phyloP scores from a whole-genome alignment of 2,797 vertebrate genomes.

The Aulostomus chinensis region DNA sequence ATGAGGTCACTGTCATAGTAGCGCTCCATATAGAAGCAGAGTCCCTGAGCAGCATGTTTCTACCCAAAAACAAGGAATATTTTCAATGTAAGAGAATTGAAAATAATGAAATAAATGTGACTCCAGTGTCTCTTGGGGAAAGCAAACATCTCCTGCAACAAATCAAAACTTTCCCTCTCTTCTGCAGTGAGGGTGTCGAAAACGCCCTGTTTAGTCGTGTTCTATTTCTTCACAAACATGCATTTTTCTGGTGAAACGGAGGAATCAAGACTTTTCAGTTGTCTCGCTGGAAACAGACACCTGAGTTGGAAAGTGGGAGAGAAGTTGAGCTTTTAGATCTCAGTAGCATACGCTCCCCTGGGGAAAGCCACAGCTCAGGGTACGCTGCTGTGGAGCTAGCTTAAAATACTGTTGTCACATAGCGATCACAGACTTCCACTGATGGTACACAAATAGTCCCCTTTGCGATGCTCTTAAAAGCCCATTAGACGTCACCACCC shows the following conservation, averaged over 20 bases:
- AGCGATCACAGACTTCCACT: constrained; percentile 73
- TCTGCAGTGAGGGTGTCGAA: constrained; percentile 52
- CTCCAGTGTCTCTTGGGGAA: constrained; percentile 70
- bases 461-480: constrained; percentile 75
- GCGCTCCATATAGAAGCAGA: too few species aligned
- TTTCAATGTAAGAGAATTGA: constrained; percentile 39
- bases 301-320: constrained; percentile 74
- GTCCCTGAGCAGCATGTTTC: constrained; percentile 38
- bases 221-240: constrained; percentile 78
- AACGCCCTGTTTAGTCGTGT: constrained; percentile 79
- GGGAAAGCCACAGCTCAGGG: constrained; percentile 69
- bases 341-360: constrained; percentile 63
- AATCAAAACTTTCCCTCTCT: constrained; percentile 73
- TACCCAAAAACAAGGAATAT: constrained; percentile 31
- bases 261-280: constrained; percentile 77
- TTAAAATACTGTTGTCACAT: constrained; percentile 77
- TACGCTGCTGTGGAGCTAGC: constrained; percentile 54
- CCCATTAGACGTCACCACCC: constrained; percentile 73
- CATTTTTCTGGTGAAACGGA: constrained; percentile 69
- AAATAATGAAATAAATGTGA: constrained; percentile 67
- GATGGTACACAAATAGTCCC: constrained; percentile 80
- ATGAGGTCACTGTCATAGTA: background rate
- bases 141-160: constrained; percentile 72
- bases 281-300: constrained; percentile 76
- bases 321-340: constrained; percentile 80